Conservation (phyloP, 23 tunicate genomes). For the Corella eumyota region DNA sequence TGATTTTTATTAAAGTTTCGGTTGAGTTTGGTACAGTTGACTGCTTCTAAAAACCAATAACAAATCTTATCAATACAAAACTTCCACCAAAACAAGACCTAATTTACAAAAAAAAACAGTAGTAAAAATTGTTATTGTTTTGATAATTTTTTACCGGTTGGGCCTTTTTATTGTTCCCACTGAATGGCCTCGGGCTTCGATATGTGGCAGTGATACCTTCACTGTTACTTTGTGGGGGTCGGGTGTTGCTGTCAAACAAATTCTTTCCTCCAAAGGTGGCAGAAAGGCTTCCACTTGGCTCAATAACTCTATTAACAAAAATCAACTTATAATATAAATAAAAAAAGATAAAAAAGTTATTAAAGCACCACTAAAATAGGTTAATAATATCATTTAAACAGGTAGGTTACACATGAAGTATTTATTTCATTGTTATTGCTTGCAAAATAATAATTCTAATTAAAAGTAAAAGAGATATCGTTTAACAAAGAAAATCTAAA, state of each 20-base stretch:
- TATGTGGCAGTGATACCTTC: background rate
- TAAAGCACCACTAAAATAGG: no score
- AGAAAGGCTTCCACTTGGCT: slow-evolving; percentile 4
- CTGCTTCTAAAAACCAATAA: slow-evolving; percentile 6
- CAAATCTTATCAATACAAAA: no score
- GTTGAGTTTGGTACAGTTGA: slow-evolving; percentile 5
- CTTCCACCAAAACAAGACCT: no score
- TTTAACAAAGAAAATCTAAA: no score
- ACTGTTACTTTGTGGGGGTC: background rate
- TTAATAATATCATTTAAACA: no score
- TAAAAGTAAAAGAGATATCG: no score
- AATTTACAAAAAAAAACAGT: background rate
- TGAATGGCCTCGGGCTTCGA: slow-evolving; percentile 13
- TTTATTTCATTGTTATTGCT: no score
- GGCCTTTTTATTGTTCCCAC: background rate
- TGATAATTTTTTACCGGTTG: background rate
- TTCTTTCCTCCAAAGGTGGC: slow-evolving; percentile 5
- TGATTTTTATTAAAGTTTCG: slow-evolving; percentile 12
- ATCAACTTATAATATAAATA: no score
- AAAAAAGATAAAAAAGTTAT: no score
- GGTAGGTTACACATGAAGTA: no score
- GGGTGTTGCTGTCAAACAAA: background rate
- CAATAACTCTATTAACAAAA: background rate
- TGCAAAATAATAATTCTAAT: no score
- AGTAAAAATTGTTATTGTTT: background rate